These are phyloP conservation scores for Sebastes minor DNA, from an alignment of 2,797 vertebrate species.

Conservation along the genomic window DNA sequence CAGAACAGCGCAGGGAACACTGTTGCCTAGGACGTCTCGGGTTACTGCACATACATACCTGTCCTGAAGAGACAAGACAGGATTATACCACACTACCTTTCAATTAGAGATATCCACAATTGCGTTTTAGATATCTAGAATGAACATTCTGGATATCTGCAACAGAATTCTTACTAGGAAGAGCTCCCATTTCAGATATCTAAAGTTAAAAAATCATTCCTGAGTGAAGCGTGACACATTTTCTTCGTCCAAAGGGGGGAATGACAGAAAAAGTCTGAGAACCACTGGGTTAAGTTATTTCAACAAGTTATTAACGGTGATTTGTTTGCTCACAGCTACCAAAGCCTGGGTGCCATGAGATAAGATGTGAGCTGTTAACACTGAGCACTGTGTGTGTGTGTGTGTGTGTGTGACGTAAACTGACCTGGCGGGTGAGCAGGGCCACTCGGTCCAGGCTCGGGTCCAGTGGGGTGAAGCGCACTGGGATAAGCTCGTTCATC, in stretches of 20 bases:
- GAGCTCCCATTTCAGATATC: no score
- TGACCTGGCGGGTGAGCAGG: conserved; percentile 87
- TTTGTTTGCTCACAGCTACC: neutral
- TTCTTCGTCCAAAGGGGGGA: no score
- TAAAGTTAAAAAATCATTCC: no score
- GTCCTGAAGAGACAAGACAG: conserved; percentile 68
- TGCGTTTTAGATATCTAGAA: no score
- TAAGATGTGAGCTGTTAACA: no score
- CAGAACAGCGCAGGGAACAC: conserved; percentile 88
- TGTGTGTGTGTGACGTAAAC: neutral
- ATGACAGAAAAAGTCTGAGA: no score
- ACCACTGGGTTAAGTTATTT: neutral
- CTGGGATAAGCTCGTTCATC: conserved; percentile 87
- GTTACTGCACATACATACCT: conserved; percentile 91
- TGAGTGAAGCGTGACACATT: no score
- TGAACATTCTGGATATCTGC: no score
- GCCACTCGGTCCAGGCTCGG: conserved; percentile 85
- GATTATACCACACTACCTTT: neutral
- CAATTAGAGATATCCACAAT: no score
- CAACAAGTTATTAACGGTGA: neutral
- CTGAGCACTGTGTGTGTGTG: neutral
- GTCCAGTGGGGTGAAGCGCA: conserved; percentile 86
- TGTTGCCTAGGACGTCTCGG: conserved; percentile 89
- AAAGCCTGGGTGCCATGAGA: neutral
- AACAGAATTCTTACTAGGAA: no score